A percentile compares a stretch with the other conserved stretches of the same genome.
Evolutionary conservation across 1,140 invertebrate species (phyloP).

Genomic region (Paraescarpia echinospica): DNA sequence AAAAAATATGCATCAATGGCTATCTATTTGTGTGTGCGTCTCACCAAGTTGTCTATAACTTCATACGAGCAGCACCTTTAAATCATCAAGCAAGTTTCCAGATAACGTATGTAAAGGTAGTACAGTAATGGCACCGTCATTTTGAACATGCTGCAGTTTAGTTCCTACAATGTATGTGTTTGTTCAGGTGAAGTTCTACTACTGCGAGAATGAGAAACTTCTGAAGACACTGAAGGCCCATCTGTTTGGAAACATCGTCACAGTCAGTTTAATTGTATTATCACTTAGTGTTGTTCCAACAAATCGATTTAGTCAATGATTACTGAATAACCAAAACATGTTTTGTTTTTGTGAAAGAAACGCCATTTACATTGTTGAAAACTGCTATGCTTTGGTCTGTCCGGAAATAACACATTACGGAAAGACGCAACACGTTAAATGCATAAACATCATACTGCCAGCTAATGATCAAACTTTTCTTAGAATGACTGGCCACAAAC

Average conservation of each 20-base stretch:
- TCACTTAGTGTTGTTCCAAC: background rate
- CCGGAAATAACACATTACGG: no score
- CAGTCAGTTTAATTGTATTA: background rate
- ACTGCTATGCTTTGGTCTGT: no score
- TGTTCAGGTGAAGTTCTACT: background rate
- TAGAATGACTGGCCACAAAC: no score
- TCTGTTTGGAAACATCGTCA: slow-evolving; percentile 25
- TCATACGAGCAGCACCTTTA: no score
- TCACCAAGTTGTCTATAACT: no score
- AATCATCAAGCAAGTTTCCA: background rate
- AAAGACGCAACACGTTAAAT: no score
- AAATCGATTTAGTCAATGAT: background rate
- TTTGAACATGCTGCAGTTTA: background rate
- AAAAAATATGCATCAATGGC: no score
- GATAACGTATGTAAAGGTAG: background rate
- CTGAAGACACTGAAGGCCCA: slow-evolving; percentile 19
- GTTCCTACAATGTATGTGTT: background rate
- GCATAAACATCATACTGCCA: background rate
- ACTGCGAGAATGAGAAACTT: background rate
- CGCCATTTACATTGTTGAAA: no score
- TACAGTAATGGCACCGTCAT: background rate
- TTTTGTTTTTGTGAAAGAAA: no score
- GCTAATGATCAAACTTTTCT: no score
- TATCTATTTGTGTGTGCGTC: background rate
- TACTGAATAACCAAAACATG: background rate